A percentile compares a stretch with the other conserved stretches of the same genome.
Conservation (phyloP, 2,113 vertebrate genomes). For the Brachyistius frenatus region DNA sequence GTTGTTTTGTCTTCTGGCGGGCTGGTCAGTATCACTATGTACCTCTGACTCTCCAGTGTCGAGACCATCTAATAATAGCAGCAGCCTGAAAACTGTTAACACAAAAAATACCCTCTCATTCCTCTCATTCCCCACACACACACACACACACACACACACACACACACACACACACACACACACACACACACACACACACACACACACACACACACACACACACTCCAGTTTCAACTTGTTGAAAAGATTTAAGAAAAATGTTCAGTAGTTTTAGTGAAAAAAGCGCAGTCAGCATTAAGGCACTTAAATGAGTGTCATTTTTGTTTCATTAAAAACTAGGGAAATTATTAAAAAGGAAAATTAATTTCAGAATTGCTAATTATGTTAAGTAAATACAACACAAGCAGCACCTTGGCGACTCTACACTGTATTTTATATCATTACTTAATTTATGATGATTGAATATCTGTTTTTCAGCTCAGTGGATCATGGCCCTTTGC, state of each 20-base stretch:
- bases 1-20: conserved; percentile 66
- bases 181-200: neutral
- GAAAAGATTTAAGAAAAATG: conserved; percentile 3
- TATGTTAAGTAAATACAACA: neutral
- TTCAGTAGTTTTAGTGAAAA: neutral
- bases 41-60: conserved; percentile 29
- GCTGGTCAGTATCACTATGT: conserved; percentile 57
- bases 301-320: neutral
- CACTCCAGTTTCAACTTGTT: neutral
- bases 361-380: neutral
- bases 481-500: neutral
- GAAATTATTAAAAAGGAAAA: neutral
- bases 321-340: neutral
- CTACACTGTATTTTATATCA: neutral
- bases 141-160: neutral
- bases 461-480: conserved; percentile 8
- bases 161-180: neutral
- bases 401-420: neutral
- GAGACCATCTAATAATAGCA: conserved; percentile 56
- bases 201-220: neutral
- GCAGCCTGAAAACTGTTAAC: conserved; percentile 51
- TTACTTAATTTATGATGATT: neutral
- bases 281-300: too few relatives aligned
- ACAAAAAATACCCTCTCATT: conserved; percentile 11
- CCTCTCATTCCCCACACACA: neutral